Base-by-base conservation (phyloP, 2,888 invertebrate genomes). In the Cyclophora albipunctata region DNA sequence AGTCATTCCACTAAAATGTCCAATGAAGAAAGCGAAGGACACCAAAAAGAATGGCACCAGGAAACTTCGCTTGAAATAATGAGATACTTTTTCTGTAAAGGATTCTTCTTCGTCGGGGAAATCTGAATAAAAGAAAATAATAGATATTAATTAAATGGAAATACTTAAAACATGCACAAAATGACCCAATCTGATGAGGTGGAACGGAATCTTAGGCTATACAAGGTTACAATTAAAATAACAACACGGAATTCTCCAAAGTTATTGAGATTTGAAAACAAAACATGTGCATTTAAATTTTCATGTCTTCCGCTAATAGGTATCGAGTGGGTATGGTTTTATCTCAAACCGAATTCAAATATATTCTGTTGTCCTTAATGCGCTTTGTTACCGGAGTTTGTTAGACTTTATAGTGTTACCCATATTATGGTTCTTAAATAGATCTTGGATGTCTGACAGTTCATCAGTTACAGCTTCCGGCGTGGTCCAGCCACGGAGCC, bases 401-500 rank as follows among this genome's bases (percentile, higher is more conserved):
- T 20, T 20, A 20, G 20, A 20, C 20, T 20, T 20, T 20, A 20
- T 20, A 20, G 20, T 20, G 20, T 37, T 54, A 75, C 75, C 70
- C 20, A 20, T 1, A 20, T 67, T 69, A 51, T 75, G 82, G 33
- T 68, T 77, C 51, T 78, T 74, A 40, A 81, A 84, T 37, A 82
- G 60, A 2, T 73, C 70, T 63, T 86, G 77, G 34, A 93, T 84
- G 45, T 90, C 88, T 46, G 80, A 78, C 35, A 92, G 86, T 66
- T 94, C 93, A 0, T 76, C 64, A 66, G 92, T 91, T 0, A 95
- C 91, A 34, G 88, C 87, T 3, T 85, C 75, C 20, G 92, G 79
- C 0, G 84, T 83, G 0, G 92, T 92, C 95, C 95, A 95, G 2
- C 95, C 95, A 40, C 95, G 90, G 1, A 96, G 78, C 95, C 95